Evolutionary conservation across 2,113 vertebrate species (phyloP), one percentile per base, ranked within the genome.

Genomic region (Ageneiosus marmoratus): DNA sequence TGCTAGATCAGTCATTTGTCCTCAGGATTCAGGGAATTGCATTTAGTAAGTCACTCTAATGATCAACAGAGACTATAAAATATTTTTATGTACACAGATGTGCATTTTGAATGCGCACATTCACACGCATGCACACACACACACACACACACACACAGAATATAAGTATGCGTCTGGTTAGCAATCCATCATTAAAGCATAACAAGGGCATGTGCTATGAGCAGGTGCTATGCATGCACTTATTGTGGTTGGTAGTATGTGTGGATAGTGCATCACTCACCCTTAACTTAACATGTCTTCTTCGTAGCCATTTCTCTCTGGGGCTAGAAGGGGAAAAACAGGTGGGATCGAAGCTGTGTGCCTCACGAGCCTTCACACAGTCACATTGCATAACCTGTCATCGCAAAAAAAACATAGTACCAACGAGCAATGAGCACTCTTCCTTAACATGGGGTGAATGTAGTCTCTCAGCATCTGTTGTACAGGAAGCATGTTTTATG

Each of bases 251-350:
- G 18, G 20, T 20, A 12, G 7, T 32, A 58, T 58, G 53, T 15
- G 48, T 75, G 16, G 24, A 27, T 1, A 60, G 34, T 60, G 22
- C 15, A 20, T 77, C 5, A 18, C 86, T 89, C 81, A 99, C 98
- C 93, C 96, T 94, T 83, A 98, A 89, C 86, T 98, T 99, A 90
- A 99, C 97, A 44, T 97, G 97, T 2, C 97, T 94, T 89, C 95
- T 96, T 15, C 98, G 93, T n/a, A 98, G 94, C 97, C 97, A 98
- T 88, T 99, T 99, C 88, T 99, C 97, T 0, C 96, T 94, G 3
- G 96, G 94, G 86, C 95, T 96, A 63, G 96, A 93, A 0, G 95
- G 95, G 27, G 95, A 97, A 85, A 96, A 93, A 0, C 93, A 91
- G 2, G 95, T 93, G 0, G 93, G 91, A 88, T 97, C 96, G 86